These are phyloP conservation scores for Meloidogyne hapla DNA, from an alignment of 1,140 invertebrate species.

Conservation along the genomic window DNA sequence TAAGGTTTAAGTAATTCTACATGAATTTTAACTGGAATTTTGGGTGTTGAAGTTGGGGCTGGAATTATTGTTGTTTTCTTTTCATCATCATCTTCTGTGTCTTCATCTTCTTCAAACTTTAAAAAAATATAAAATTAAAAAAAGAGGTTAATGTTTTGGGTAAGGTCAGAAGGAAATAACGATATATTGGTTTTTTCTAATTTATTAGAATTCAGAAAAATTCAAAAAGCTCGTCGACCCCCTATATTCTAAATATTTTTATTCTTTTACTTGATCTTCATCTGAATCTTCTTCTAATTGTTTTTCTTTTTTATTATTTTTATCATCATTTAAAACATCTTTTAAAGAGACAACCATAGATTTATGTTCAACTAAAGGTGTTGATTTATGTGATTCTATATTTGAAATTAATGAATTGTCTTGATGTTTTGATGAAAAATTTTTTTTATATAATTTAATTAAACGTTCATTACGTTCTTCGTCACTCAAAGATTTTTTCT, in stretches of 20 bases:
- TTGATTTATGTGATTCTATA: neutral
- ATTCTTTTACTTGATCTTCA: conserved; percentile 41
- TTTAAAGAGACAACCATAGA: conserved; percentile 33
- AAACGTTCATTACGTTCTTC: conserved; percentile 68
- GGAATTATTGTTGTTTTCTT: conserved; percentile 21
- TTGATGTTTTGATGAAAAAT: conserved; percentile 48
- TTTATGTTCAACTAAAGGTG: conserved; percentile 14
- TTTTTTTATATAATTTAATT: conserved; percentile 58
- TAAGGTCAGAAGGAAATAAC: no score
- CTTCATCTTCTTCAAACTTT: conserved; percentile 56
- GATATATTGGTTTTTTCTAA: no score
- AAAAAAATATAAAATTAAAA: neutral
- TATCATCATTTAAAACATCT: conserved; percentile 41
- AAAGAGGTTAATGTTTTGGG: no score
- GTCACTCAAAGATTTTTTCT: conserved; percentile 74
- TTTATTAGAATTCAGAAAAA: no score
- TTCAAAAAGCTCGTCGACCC: no score
- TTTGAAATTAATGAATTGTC: conserved; percentile 25
- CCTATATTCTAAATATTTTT: conserved; percentile 19
- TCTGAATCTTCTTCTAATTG: conserved; percentile 46
- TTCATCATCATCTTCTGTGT: conserved; percentile 47
- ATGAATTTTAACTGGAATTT: conserved; percentile 7
- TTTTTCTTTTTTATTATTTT: conserved; percentile 15
- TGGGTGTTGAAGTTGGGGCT: neutral
- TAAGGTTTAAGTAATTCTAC: conserved; percentile 20